These are phyloP conservation scores for Parnassius glacialis DNA, from an alignment of 2,888 invertebrate genomes.

Conservation along the genomic window DNA sequence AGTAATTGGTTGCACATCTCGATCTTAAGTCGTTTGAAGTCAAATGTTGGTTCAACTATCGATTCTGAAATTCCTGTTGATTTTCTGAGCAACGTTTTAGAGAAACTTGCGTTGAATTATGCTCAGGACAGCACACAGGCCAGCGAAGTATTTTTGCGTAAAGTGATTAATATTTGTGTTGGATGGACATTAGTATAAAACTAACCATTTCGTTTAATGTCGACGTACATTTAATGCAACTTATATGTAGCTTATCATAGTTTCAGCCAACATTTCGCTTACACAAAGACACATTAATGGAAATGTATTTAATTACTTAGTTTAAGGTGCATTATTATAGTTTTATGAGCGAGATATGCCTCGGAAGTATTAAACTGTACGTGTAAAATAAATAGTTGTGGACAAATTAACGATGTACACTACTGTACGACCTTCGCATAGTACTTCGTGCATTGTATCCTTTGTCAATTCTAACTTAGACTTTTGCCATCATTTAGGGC, in stretches of 20 bases:
- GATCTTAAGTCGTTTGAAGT: neutral
- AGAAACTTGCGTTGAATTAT: too few relatives aligned
- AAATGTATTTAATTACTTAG: slow-evolving; percentile 50
- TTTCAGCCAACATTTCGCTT: neutral
- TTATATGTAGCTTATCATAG: neutral
- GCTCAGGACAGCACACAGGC: too few relatives aligned
- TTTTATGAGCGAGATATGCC: slow-evolving; percentile 66
- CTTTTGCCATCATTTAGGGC: slow-evolving; percentile 20
- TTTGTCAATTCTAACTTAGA: slow-evolving; percentile 54
- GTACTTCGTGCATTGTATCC: slow-evolving; percentile 73
- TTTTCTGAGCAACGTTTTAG: too few relatives aligned
- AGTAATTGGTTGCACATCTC: slow-evolving; percentile 5
- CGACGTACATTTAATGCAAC: neutral
- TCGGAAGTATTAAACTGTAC: slow-evolving; percentile 76
- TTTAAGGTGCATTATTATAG: slow-evolving; percentile 61
- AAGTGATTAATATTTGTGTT: neutral
- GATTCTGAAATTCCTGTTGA: too few relatives aligned
- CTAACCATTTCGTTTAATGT: neutral
- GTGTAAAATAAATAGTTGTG: slow-evolving; percentile 64
- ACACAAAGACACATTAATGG: slow-evolving; percentile 2
- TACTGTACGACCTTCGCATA: slow-evolving; percentile 76
- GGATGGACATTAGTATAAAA: neutral
- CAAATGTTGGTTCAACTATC: neutral
- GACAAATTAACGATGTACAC: slow-evolving; percentile 71
- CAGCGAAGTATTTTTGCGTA: too few relatives aligned